A percentile compares a stretch with the other conserved stretches of the same genome.
phyloP scores from a whole-genome alignment of 2,797 vertebrate genomes.

The Spinus pinus region DNA sequence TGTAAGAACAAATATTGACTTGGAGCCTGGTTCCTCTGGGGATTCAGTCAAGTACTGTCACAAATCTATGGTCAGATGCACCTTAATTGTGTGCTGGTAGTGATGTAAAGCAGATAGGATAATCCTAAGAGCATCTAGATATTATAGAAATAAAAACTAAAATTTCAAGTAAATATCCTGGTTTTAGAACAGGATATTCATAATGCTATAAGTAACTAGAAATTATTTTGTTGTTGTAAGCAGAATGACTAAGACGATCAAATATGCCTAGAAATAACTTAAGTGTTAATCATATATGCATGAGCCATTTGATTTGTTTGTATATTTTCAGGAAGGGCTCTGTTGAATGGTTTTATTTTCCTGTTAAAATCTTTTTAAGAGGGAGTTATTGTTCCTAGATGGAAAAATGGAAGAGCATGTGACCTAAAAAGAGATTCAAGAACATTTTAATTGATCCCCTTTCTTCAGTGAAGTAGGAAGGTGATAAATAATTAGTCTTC shows the following conservation, averaged over 20 bases:
- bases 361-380: background rate
- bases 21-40: background rate
- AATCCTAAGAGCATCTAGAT: background rate
- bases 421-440: conserved; percentile 23
- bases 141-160: background rate
- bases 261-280: background rate
- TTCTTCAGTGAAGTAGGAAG: conserved; percentile 36
- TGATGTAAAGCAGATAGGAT: background rate
- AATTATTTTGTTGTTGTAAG: conserved; percentile 3
- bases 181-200: background rate
- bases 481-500: conserved; percentile 48
- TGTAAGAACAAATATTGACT: conserved; percentile 11
- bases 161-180: background rate
- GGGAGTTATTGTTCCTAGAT: background rate
- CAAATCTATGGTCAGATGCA: background rate
- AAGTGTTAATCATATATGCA: background rate
- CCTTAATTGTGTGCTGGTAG: background rate
- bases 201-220: background rate
- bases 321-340: background rate
- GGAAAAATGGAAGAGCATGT: background rate
- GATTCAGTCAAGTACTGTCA: background rate
- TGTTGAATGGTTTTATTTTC: background rate
- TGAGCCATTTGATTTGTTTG: background rate
- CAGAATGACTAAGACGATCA: background rate
- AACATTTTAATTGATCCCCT: conserved; percentile 32